Evolutionary conservation across 2,888 invertebrate species (phyloP), one percentile per base, ranked within the genome.

Genomic region (Caenorhabditis sp.): DNA sequence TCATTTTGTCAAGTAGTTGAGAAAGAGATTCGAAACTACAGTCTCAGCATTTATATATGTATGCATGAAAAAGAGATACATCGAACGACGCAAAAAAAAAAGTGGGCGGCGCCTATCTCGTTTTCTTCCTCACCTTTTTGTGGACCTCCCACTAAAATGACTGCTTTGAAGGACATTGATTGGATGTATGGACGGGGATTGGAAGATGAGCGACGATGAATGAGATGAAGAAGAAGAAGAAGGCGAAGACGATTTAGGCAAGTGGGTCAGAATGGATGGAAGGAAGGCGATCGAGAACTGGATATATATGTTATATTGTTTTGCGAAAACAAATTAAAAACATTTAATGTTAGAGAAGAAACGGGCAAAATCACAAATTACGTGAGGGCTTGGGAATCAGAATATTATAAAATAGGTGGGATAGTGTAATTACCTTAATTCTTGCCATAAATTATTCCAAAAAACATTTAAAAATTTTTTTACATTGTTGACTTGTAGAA

Each of bases 131-230:
- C 78, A 94, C 95, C 95, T 92, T 96, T 96, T 89, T 94, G 93
- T 0, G 95, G 94, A 5, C 96, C 95, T 25, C 96, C 96, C 80
- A 96, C 93, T 78, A 96, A 90, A 88, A 96, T 94, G 17, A 95
- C 93, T 62, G 94, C 94, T 90, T 90, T 90, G 83, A 83, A 83
- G 77, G 82, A 72, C 84, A 84, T 83, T 67, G 64, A 68, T 63
- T 53, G 59, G 64, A 58, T 58, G 60, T 52, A 56, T 31, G 57
- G 25, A 25, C 23, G 23, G 53, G 17, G 31, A 36, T n/a, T 26
- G 31, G 5, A 10, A 27, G 23, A 26, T 26, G 23, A n/a, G 21
- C 31, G 57, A 56, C n/a, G 26, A 56, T 17, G 17, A 36, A 58
- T n/a, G 20, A 20, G 20, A 36, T 17, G n/a, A 58, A 58, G 31